Evolutionary conservation across 2,797 vertebrate genomes (phyloP), one percentile per base, ranked within the genome.

Genomic region (Loris lydekkerianus): DNA sequence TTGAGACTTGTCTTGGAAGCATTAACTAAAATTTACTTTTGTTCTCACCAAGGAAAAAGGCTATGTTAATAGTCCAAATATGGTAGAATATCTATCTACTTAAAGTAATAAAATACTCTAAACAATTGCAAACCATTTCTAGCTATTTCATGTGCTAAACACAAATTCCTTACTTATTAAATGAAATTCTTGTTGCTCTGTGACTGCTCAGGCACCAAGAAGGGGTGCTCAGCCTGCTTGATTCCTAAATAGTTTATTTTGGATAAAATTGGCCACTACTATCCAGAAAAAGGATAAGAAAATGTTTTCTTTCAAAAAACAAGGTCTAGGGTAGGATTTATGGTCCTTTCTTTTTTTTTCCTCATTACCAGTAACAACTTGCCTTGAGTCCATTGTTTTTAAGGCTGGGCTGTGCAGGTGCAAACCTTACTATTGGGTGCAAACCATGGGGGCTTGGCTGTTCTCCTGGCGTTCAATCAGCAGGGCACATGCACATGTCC

Each of bases 21-120:
- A 76, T 75, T 75, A 89, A 86, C 93, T 82, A 27, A 80, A 75
- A 53, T 90, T 91, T 91, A 78, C 56, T 95, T 96, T 94, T 94
- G 56, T 87, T 96, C 78, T 67, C 84, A 94, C 67, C 18, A n/a
- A 86, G 92, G 92, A 89, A 69, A 94, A 95, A 65, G 65, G 49
- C 80, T 63, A 29, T 63, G 86, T 31, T 75, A 93, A 82, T 23
- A 53, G 60, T 76, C 25, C 17, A 73, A 53, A 77, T 23, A 29
- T 0, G 49, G 73, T 21, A 67, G 65, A 84, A 67, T 29, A 27
- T 43, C 84, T 89, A 43, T 46, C 82, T 81, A 20, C 43, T 29
- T n/a, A 65, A 3, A 60, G 69, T 23, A 76, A 70, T 56, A 56
- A 89, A 80, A 83, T 10, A 14, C 34, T 87, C 46, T 56, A 9